Percentiles rank a stretch among this genome's conserved stretches.
phyloP scores from a whole-genome alignment of 2,888 invertebrate genomes.

The Proisotoma minuta region DNA sequence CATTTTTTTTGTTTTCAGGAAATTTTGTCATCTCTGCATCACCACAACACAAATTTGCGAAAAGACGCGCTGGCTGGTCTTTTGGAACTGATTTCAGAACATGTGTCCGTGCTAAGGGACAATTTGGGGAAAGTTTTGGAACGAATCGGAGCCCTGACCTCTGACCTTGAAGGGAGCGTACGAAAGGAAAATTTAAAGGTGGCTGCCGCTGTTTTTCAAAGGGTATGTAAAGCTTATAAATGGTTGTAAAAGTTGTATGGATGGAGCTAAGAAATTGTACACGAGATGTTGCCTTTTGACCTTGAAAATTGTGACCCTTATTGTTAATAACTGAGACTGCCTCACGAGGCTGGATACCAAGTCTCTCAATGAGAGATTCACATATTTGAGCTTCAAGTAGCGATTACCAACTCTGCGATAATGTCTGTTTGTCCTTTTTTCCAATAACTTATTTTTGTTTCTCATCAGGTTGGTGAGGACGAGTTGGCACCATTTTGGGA shows the following conservation, averaged over 20 bases:
- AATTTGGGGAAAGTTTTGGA: slow-evolving; percentile 66
- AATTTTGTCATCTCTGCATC: slow-evolving; percentile 63
- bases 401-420: no score
- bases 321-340: no score
- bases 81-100: slow-evolving; percentile 55
- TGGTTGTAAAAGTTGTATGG: no score
- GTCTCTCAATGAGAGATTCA: no score
- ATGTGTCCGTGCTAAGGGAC: slow-evolving; percentile 54
- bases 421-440: no score
- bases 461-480: slow-evolving; percentile 52
- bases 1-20: neutral
- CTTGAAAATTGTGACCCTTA: no score
- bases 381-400: no score
- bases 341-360: no score
- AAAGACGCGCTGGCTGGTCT: slow-evolving; percentile 59
- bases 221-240: no score
- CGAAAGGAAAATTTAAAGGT: slow-evolving; percentile 55
- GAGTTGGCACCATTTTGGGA: slow-evolving; percentile 70
- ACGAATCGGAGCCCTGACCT: slow-evolving; percentile 62
- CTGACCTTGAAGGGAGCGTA: slow-evolving; percentile 65
- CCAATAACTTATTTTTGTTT: no score
- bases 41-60: slow-evolving; percentile 67
- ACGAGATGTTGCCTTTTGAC: no score
- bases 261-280: no score
- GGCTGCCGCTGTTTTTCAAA: slow-evolving; percentile 50